These are phyloP conservation scores for Apoda limacodes DNA, from an alignment of 2,888 invertebrate genomes.

Conservation along the genomic window DNA sequence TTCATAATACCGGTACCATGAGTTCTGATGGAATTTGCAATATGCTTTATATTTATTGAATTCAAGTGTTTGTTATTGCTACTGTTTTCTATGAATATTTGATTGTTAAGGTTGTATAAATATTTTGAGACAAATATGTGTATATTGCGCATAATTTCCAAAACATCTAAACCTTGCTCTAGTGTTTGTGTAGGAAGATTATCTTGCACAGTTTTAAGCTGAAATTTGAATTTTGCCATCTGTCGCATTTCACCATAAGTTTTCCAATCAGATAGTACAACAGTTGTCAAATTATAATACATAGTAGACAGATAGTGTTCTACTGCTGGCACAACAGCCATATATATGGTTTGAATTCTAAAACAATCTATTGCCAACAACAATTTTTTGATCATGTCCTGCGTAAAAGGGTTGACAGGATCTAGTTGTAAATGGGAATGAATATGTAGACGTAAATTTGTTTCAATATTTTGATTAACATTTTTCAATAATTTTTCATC, in stretches of 20 bases:
- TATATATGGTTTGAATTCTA: slow-evolving; percentile 65
- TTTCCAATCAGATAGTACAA: slow-evolving; percentile 97
- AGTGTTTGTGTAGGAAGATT: slow-evolving; percentile 95
- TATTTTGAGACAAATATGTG: slow-evolving; percentile 94
- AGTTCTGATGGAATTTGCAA: slow-evolving; percentile 96
- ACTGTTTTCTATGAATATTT: slow-evolving; percentile 93
- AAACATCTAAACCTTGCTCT: slow-evolving; percentile 96
- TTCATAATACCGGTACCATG: slow-evolving; percentile 98
- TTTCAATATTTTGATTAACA: slow-evolving; percentile 90
- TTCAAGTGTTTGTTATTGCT: slow-evolving; percentile 95
- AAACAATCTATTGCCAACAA: slow-evolving; percentile 70
- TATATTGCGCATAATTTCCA: slow-evolving; percentile 97
- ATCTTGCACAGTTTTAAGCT: slow-evolving; percentile 87
- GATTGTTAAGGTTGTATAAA: slow-evolving; percentile 95
- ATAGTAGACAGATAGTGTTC: slow-evolving; percentile 94
- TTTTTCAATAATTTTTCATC: slow-evolving; percentile 74
- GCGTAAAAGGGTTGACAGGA: slow-evolving; percentile 78
- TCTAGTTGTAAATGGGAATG: slow-evolving; percentile 89
- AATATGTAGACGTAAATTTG: slow-evolving; percentile 90
- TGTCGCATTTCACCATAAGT: slow-evolving; percentile 97
- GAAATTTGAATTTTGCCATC: slow-evolving; percentile 87
- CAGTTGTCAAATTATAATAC: slow-evolving; percentile 97
- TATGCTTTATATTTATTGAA: slow-evolving; percentile 93
- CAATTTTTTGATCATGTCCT: slow-evolving; percentile 73
- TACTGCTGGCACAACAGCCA: slow-evolving; percentile 76